Base-by-base conservation (phyloP, 2,797 vertebrate species). In the Epinephelus coioides region DNA sequence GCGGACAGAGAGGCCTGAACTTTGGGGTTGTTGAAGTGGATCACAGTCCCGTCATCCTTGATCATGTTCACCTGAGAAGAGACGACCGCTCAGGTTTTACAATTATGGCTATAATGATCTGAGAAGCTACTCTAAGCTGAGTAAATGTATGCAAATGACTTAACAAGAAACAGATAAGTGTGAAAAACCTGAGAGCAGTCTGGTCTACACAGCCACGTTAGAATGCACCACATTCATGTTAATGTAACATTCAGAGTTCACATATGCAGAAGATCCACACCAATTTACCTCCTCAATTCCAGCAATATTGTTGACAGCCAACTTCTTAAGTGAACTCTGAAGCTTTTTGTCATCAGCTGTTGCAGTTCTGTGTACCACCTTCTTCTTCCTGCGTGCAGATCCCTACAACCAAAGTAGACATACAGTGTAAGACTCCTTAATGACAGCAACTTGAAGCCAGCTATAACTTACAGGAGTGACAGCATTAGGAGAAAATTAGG, bases 1-100 rank as follows among this genome's bases (percentile, higher is more conserved):
- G 97, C 98, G 40, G 97, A 98, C 64, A 99, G 95, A 72, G 98
- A 99, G 63, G 98, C 98, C 78, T 99, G 98, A 86, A 99, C 98
- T 96, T 98, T 99, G 90, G 97, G 97, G 89, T 99, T 98, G 92
- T 98, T 99, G 95, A 98, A 99, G 93, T 99, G 97, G 94, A 99
- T 98, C 91, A 98, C 98, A 44, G 97, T 98, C 54, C 98, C 98
- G 73, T 98, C 97, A 44, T 98, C 97, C 94, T 98, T 98, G 90
- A 99, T 98, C 98, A 98, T 99, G 92, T 99, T 98, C 88, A 99
- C 98, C 98, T 99, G 90, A 0, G 86, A 82, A 60, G 19, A 53
- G 30, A 65, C 9, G 9, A 62, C 4, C 27, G 96, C 96, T 30
- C 44, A 2, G 34, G 56, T 38, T 64, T 68, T n/a, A 74, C n/a